Percentiles rank a stretch among this genome's conserved stretches.
These are phyloP conservation scores for Gymnoscopelus microlampas DNA, from an alignment of 2,797 vertebrate genomes.

Conservation along the genomic window DNA sequence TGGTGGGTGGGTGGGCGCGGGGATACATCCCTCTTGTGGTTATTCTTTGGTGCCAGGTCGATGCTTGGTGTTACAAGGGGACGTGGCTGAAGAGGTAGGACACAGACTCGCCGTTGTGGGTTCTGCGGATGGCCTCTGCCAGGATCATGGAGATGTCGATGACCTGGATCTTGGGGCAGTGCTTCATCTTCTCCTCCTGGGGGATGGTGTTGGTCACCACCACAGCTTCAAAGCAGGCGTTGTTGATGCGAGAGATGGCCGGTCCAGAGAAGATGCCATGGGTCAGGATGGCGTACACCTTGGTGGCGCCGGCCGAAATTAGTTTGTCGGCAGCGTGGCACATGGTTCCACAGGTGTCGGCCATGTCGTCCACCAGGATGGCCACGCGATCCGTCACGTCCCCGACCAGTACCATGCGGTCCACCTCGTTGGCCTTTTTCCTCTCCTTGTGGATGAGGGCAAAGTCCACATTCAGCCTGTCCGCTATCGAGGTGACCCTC, in stretches of 20 bases:
- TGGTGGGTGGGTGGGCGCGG: no score
- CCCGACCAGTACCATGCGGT: no score
- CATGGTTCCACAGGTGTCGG: no score
- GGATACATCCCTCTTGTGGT: constrained; percentile 43
- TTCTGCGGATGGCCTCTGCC: constrained; percentile 96
- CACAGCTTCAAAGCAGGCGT: constrained; percentile 96
- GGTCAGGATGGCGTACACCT: constrained; percentile 97
- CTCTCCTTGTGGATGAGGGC: no score
- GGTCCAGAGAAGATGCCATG: constrained; percentile 98
- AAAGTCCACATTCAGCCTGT: no score
- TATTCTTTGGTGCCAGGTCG: constrained; percentile 61
- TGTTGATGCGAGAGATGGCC: constrained; percentile 97
- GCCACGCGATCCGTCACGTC: no score
- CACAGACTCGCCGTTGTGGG: constrained; percentile 98
- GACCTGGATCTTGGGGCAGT: constrained; percentile 98
- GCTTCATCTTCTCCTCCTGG: constrained; percentile 99
- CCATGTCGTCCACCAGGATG: no score
- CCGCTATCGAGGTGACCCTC: no score
- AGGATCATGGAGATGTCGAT: constrained; percentile 99
- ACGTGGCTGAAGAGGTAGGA: constrained; percentile 99
- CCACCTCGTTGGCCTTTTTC: no score
- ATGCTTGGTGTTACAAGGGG: constrained; percentile 87
- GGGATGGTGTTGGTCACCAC: constrained; percentile 99
- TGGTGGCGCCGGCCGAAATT: constrained; percentile 95
- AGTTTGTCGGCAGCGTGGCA: constrained; percentile 73